Evolutionary conservation across 1,140 invertebrate species (phyloP), one percentile per base, ranked within the genome.

Genomic region (Agrilus planipennis): DNA sequence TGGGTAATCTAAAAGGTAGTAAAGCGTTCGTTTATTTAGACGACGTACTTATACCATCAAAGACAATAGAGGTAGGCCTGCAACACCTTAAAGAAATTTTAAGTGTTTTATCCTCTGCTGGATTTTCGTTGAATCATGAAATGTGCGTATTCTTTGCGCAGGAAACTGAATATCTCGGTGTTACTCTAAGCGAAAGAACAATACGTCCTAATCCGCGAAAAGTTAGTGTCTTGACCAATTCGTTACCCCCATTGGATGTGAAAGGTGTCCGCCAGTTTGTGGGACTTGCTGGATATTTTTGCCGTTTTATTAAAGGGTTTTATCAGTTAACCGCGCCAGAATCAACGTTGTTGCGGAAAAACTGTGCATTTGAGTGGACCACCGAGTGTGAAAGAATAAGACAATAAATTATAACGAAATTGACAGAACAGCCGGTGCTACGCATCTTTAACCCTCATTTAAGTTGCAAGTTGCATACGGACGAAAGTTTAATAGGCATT

Each of bases 381-480:
- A n/a, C 48, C 9, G 36, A 49, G 28, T 52, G 55, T 37, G 31
- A 59, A 49, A 14, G 45, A 14, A 21, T 51, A 4, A 58, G 60
- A 32, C 39, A 58, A 37, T 23, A 45, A 12, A 28, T 47, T 4
- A 44, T 45, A 31, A 40, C 25, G 2, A 10, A 20, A n/a, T n/a
- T n/a, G n/a, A n/a, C n/a, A n/a, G n/a, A n/a, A 15, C 15, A 31
- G 32, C 60, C 61, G 9, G 45, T 65, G 4, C 39, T 64, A 9
- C 39, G 31, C 11, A 60, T 65, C 18, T 64, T 53, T 35, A 44
- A 61, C 40, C 53, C 39, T 2, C 16, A 19, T 10, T 18, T 45
- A 11, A 14, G 17, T 5, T 42, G 51, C 0, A 54, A 63, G 30
- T 34, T 62, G 16, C 57, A 64, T 35, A 62, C 56, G 5, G 60